phyloP scores from a whole-genome alignment of 2,113 vertebrate species.

The Sus scrofa region DNA sequence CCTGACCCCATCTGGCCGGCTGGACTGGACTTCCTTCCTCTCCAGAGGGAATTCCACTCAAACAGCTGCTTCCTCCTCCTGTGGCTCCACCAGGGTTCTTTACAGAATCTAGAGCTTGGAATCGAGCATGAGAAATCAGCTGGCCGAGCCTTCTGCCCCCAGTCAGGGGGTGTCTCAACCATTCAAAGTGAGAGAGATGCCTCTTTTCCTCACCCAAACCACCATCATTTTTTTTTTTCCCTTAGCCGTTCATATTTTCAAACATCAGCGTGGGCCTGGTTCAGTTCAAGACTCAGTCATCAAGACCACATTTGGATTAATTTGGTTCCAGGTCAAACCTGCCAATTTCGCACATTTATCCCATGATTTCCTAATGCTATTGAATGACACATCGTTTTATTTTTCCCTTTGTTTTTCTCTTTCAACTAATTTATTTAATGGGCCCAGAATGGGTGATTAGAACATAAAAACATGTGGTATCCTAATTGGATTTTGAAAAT shows the following conservation, averaged over 20 bases:
- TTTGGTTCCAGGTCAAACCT: slow-evolving; percentile 72
- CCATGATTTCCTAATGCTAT: slow-evolving; percentile 78
- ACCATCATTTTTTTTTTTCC: background rate
- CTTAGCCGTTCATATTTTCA: slow-evolving; percentile 39
- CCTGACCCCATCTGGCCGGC: slow-evolving; percentile 58
- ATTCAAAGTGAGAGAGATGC: background rate
- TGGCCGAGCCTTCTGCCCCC: slow-evolving; percentile 13
- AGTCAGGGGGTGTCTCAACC: background rate
- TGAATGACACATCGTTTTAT: slow-evolving; percentile 77
- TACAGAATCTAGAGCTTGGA: slow-evolving; percentile 68
- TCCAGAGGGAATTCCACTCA: slow-evolving; percentile 66
- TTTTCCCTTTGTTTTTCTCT: slow-evolving; percentile 81
- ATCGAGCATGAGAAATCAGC: slow-evolving; percentile 52
- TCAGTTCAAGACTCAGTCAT: slow-evolving; percentile 63
- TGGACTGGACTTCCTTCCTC: slow-evolving; percentile 59
- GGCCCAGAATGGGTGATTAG: slow-evolving; percentile 82
- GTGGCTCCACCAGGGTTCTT: slow-evolving; percentile 62
- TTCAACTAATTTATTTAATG: slow-evolving; percentile 83
- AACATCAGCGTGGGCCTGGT: background rate
- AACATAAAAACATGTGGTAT: slow-evolving; percentile 82
- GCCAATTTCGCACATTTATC: slow-evolving; percentile 76
- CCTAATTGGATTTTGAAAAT: slow-evolving; percentile 83
- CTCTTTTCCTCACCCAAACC: slow-evolving; percentile 40
- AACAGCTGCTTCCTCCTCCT: slow-evolving; percentile 75
- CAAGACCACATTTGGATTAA: slow-evolving; percentile 68